Conservation (phyloP, 1,140 invertebrate genomes). For the Oryctes rhinoceros region DNA sequence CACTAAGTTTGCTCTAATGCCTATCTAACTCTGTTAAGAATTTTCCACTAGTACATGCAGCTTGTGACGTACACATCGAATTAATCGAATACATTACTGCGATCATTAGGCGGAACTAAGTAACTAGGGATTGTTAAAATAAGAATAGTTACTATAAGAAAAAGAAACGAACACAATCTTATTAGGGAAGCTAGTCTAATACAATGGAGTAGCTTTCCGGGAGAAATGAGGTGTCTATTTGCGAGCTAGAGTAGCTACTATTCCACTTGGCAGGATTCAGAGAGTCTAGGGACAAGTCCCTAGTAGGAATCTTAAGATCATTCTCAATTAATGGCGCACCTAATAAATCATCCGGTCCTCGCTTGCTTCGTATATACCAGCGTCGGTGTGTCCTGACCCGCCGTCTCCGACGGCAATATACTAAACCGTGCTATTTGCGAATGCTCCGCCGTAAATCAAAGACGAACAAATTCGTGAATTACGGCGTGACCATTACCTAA, state of each 20-base stretch:
- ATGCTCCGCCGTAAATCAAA: background rate
- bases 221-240: conserved; percentile 10
- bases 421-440: background rate
- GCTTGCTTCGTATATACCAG: background rate
- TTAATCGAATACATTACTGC: no score
- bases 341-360: conserved; percentile 8
- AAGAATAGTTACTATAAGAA: no score
- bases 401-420: conserved; percentile 15
- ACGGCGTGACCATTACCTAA: conserved; percentile 17
- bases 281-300: background rate
- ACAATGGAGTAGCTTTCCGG: no score
- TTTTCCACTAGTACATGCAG: no score
- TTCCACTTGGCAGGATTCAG: background rate
- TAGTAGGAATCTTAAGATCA: background rate
- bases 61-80: no score
- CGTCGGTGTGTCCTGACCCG: conserved; percentile 16
- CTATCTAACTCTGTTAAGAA: no score
- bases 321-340: conserved; percentile 8
- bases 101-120: no score
- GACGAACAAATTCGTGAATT: conserved; percentile 18
- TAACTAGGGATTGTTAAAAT: no score
- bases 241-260: no score
- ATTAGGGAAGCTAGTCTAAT: no score
- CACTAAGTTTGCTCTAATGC: no score
- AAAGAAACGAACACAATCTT: no score